Evolutionary conservation across 2,888 invertebrate genomes (phyloP), one percentile per base, ranked within the genome.

Genomic region (Galeopsomyia nigrocyanea): DNA sequence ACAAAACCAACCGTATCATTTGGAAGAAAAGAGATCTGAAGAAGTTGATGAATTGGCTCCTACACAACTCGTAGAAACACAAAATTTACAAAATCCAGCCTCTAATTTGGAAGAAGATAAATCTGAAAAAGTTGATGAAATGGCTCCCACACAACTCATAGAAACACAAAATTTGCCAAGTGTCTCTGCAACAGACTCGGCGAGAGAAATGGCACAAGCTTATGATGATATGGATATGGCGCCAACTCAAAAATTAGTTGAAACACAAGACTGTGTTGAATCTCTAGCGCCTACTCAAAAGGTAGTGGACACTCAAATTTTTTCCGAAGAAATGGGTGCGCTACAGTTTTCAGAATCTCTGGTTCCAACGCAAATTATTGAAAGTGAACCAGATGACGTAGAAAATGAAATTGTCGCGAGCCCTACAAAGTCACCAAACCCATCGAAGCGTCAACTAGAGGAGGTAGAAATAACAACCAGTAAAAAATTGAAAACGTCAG

Each of bases 41-140:
- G 51, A 79, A 16, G 21, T 75, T 16, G 77, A 80, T 46, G 80
- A 80, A 62, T 71, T 65, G 51, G 77, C 79, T 1, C 68, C 78
- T 16, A 80, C 80, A 9, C 80, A 80, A 58, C 17, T 72, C 19
- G 57, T 78, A 56, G 21, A 64, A 26, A 51, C n/a, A 19, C 9
- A 62, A 16, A 17, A 31, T 9, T 19, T 21, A 1, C 16, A 10
- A 31, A 57, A 5, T 5, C 5, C 5, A 26, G 26, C 1, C 50
- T 21, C 14, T n/a, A 46, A 46, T 13, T 53, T 51, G 6, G 57
- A 53, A 14, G 55, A 70, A 21, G 61, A 21, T 10, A 75, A 73
- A 39, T 10, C 68, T 6, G 76, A 76, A 50, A 53, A 79, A 26
- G 26, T 5, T 26, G 26, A 5, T 17, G 77, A 80, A 13, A 79